These are phyloP conservation scores for Eublepharis macularius DNA, from an alignment of 2,113 vertebrate species.

Conservation along the genomic window DNA sequence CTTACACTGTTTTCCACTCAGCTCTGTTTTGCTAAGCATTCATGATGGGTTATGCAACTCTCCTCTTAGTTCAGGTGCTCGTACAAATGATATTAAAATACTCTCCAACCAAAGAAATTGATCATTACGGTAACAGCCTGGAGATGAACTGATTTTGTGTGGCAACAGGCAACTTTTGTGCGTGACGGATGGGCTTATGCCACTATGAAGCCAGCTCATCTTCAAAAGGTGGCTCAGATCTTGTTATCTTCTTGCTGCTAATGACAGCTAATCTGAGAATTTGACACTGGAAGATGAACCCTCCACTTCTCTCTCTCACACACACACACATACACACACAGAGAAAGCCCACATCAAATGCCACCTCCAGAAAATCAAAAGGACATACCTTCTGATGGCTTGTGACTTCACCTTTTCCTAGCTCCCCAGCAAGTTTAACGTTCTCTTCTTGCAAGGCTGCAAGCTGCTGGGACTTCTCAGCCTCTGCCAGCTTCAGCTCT, in stretches of 20 bases:
- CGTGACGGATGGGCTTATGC: too few species aligned
- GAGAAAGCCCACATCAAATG: not conserved
- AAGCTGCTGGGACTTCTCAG: slow-evolving; percentile 83
- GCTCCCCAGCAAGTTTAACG: slow-evolving; percentile 83
- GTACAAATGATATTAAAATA: slow-evolving; percentile 44
- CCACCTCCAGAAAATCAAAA: not conserved
- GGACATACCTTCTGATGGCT: slow-evolving; percentile 83
- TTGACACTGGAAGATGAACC: not conserved
- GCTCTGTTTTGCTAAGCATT: not conserved
- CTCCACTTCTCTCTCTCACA: not conserved
- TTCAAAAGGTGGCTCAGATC: not conserved
- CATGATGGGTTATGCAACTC: slow-evolving; percentile 4
- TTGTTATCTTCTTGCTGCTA: not conserved
- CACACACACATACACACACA: not conserved
- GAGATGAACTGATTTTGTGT: not conserved
- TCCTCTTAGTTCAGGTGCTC: slow-evolving; percentile 31
- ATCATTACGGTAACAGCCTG: too few species aligned
- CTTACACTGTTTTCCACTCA: slow-evolving; percentile 18
- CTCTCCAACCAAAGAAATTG: not conserved
- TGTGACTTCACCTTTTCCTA: slow-evolving; percentile 80
- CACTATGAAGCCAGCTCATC: not conserved
- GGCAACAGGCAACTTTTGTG: not conserved
- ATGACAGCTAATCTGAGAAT: not conserved
- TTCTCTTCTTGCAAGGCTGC: slow-evolving; percentile 87
- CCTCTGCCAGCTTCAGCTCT: slow-evolving; percentile 82